Conservation (phyloP, 2,113 vertebrate species). For the Pterocles orientalis region DNA sequence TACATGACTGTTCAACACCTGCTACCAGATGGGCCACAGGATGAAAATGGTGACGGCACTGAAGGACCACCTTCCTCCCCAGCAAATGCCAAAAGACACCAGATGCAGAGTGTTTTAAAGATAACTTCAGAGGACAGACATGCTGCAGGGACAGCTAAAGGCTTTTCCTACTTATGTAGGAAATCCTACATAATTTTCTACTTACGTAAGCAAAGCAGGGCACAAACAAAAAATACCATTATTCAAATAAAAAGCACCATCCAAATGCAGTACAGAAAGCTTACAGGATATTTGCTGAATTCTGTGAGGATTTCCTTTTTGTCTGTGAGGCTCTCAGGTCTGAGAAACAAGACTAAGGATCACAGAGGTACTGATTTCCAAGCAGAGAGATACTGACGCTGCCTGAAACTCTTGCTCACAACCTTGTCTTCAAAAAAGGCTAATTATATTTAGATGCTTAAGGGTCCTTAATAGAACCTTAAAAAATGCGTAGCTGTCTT, state of each 20-base stretch:
- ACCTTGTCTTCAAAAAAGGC: not conserved
- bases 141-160: not conserved
- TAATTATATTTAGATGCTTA: not conserved
- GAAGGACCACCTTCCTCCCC: not conserved
- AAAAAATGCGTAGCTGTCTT: not conserved
- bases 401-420: not conserved
- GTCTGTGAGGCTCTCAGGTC: not conserved
- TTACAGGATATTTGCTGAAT: not conserved
- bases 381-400: not conserved
- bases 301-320: not conserved
- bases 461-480: not conserved
- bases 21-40: not conserved
- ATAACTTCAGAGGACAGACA: not conserved
- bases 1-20: constrained; percentile 15
- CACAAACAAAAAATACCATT: not conserved
- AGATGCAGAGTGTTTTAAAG: not conserved
- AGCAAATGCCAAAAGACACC: not conserved
- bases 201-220: not conserved
- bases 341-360: not conserved
- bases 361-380: not conserved
- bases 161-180: not conserved
- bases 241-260: not conserved
- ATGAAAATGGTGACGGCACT: not conserved
- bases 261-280: not conserved
- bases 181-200: not conserved